Conservation (phyloP, 2,888 invertebrate genomes). For the Tenthredo livida region DNA sequence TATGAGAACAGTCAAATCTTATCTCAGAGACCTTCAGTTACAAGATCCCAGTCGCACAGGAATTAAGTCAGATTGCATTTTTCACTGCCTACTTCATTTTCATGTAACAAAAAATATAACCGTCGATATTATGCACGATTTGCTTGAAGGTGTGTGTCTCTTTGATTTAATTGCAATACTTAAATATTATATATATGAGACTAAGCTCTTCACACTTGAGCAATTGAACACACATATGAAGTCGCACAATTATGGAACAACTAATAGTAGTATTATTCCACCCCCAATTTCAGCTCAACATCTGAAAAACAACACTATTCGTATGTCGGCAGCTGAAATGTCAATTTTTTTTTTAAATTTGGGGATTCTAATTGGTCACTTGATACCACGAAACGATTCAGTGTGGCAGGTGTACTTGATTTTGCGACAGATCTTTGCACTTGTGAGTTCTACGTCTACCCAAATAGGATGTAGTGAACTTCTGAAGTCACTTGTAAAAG, state of each 20-base stretch:
- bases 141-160: conserved; percentile 49
- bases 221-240: conserved; percentile 6
- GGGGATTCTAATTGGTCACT: conserved; percentile 19
- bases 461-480: conserved; percentile 34
- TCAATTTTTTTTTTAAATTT: conserved; percentile 26
- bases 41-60: conserved; percentile 33
- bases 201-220: conserved; percentile 9
- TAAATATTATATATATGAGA: conserved; percentile 29
- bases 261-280: conserved; percentile 26
- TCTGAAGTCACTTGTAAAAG: not conserved
- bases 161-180: conserved; percentile 32
- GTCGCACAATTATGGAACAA: conserved; percentile 14
- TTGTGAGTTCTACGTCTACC: not conserved
- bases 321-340: conserved; percentile 33
- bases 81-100: conserved; percentile 28
- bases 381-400: conserved; percentile 29
- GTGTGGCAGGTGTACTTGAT: conserved; percentile 29
- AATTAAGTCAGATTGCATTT: conserved; percentile 43
- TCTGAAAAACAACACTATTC: conserved; percentile 22
- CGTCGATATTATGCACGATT: conserved; percentile 52
- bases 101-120: conserved; percentile 46
- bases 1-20: conserved; percentile 27
- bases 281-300: conserved; percentile 18
- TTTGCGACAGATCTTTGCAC: conserved; percentile 23
- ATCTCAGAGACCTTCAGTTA: conserved; percentile 38